Evolutionary conservation across 2,113 vertebrate genomes (phyloP), one percentile per base, ranked within the genome.

Genomic region (Egretta garzetta): DNA sequence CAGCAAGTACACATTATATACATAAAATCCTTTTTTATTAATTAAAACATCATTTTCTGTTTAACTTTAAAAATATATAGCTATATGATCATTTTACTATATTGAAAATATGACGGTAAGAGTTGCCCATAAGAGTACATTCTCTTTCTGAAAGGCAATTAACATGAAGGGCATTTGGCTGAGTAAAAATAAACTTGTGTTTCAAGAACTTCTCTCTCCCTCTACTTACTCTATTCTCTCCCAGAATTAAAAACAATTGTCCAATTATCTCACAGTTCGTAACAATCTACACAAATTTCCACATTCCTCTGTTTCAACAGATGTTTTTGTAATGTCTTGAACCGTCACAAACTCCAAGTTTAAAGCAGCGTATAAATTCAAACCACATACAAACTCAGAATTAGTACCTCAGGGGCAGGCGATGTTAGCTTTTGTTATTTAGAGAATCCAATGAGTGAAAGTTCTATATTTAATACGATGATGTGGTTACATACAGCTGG

Each of bases 401-500:
- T 9, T 50, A 55, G 63, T 43, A 86, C 62, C 72, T 90, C 70
- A 80, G 68, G 37, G 59, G 67, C 80, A 73, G 56, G 59, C 62
- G n/a, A 91, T 74, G 41, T 47, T 23, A 76, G 83, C 80, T 84
- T 95, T 81, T 79, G 83, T 85, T 96, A 94, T 94, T 91, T 88
- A 96, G 67, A 85, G 80, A 92, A 84, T 11, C 18, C 45, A 86
- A 1, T 93, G 86, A 95, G 86, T 86, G 80, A 67, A 90, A 95
- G 81, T 79, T 88, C 94, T 97, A 95, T 97, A 95, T 95, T 96
- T 96, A 95, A 86, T 41, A 26, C 0, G 8, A 60, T 77, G 90
- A 86, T 90, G 90, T 83, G 52, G 53, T 74, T 88, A 63, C 41
- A 87, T 27, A 63, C 55, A 88, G 74, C 68, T 83, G 45, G 33